A percentile compares a stretch with the other conserved stretches of the same genome.
Conservation (phyloP, 2,113 vertebrate genomes). For the Mesocricetus auratus region DNA sequence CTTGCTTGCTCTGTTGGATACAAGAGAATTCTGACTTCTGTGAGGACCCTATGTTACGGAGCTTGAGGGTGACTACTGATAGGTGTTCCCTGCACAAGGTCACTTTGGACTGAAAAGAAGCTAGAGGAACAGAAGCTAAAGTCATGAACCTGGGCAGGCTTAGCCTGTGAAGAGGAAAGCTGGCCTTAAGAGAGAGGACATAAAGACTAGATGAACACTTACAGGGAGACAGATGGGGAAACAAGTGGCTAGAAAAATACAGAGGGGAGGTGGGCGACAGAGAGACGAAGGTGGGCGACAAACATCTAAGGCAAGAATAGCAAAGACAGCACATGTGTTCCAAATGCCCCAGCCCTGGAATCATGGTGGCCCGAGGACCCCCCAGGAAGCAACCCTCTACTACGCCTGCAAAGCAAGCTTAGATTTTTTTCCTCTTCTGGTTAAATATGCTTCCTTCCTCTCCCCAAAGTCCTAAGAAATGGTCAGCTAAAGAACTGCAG, state of each 20-base stretch:
- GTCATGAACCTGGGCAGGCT: background rate
- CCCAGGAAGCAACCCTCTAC: background rate
- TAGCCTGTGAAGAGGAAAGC: background rate
- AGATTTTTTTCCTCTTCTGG: background rate
- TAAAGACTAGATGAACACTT: background rate
- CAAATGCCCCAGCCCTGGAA: background rate
- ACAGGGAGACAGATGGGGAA: background rate
- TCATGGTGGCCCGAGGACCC: background rate
- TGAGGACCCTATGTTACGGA: background rate
- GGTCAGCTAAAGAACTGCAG: slow-evolving; percentile 6
- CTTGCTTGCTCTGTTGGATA: background rate
- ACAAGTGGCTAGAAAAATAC: background rate
- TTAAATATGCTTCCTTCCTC: background rate
- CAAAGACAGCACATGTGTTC: background rate
- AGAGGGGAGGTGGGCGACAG: too few relatives aligned
- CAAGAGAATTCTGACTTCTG: background rate
- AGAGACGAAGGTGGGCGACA: too few relatives aligned
- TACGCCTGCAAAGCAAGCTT: background rate
- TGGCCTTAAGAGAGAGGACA: background rate
- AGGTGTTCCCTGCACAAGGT: background rate
- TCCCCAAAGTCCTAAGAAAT: background rate
- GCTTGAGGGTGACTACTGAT: background rate
- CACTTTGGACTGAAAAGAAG: slow-evolving; percentile 6
- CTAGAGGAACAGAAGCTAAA: background rate
- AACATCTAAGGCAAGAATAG: background rate